These are phyloP conservation scores for Hemaris fuciformis DNA, from an alignment of 2,888 invertebrate species.

Conservation along the genomic window DNA sequence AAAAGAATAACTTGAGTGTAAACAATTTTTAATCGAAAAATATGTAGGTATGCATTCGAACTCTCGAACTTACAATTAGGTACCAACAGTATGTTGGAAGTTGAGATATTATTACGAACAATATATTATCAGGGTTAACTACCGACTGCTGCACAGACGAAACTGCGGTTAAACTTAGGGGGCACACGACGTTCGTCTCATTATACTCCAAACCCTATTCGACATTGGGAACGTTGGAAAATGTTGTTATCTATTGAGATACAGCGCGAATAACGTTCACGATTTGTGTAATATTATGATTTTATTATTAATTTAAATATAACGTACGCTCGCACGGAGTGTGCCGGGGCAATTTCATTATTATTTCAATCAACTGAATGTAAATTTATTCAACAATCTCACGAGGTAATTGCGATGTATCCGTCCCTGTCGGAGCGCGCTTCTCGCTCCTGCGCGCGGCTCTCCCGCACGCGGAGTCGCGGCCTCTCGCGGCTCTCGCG, in stretches of 20 bases:
- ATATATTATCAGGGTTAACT: not conserved
- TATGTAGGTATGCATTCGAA: no score
- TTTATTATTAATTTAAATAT: constrained; percentile 81
- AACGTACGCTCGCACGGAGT: constrained; percentile 70
- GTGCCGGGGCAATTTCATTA: constrained; percentile 80
- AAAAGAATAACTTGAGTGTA: no score
- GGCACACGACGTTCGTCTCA: not conserved
- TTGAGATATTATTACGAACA: no score
- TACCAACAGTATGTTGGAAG: no score
- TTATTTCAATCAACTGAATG: constrained; percentile 82
- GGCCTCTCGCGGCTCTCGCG: not conserved
- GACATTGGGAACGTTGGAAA: not conserved
- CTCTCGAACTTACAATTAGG: no score
- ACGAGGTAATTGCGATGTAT: constrained; percentile 77
- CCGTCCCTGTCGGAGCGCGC: constrained; percentile 45
- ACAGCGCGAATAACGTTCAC: constrained; percentile 41
- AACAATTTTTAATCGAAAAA: no score
- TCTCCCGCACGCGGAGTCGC: constrained; percentile 31
- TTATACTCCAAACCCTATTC: not conserved
- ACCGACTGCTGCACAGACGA: not conserved
- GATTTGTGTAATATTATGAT: constrained; percentile 77
- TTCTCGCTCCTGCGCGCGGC: constrained; percentile 41
- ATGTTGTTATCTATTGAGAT: constrained; percentile 4
- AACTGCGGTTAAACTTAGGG: not conserved
- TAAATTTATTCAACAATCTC: constrained; percentile 82